Evolutionary conservation across 1,140 invertebrate species (phyloP).

Genomic region (Drosophila bifasciata): DNA sequence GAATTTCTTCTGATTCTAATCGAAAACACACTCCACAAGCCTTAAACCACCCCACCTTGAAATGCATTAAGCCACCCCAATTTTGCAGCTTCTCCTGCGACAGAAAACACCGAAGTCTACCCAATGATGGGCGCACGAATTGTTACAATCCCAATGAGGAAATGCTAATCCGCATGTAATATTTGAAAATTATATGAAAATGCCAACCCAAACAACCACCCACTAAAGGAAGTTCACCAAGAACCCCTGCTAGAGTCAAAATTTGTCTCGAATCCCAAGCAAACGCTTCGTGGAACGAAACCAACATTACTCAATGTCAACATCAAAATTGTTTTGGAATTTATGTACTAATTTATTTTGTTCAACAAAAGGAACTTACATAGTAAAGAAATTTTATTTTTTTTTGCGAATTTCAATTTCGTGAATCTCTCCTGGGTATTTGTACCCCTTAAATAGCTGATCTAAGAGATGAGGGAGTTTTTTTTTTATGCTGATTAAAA

Average conservation of each 20-base stretch:
- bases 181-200: conserved; percentile 83
- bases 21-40: conserved; percentile 37
- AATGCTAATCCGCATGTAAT: conserved; percentile 84
- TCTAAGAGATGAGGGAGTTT: neutral
- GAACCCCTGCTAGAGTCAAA: no score
- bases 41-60: conserved; percentile 6
- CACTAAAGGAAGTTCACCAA: conserved; percentile 20
- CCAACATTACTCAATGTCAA: conserved; percentile 83
- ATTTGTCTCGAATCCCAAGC: neutral
- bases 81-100: conserved; percentile 28
- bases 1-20: conserved; percentile 44
- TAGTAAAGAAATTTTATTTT: conserved; percentile 69
- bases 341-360: conserved; percentile 70
- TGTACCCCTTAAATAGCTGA: conserved; percentile 68
- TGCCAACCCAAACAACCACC: conserved; percentile 77
- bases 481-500: conserved; percentile 75
- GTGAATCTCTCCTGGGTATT: conserved; percentile 20
- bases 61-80: conserved; percentile 55
- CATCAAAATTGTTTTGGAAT: conserved; percentile 81
- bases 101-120: conserved; percentile 10
- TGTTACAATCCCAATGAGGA: conserved; percentile 77
- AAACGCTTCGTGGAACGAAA: conserved; percentile 22
- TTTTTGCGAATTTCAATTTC: conserved; percentile 64
- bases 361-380: conserved; percentile 54
- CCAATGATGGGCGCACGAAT: conserved; percentile 71